Evolutionary conservation across 2,888 invertebrate species (phyloP).

Genomic region (Melanchra persicariae): DNA sequence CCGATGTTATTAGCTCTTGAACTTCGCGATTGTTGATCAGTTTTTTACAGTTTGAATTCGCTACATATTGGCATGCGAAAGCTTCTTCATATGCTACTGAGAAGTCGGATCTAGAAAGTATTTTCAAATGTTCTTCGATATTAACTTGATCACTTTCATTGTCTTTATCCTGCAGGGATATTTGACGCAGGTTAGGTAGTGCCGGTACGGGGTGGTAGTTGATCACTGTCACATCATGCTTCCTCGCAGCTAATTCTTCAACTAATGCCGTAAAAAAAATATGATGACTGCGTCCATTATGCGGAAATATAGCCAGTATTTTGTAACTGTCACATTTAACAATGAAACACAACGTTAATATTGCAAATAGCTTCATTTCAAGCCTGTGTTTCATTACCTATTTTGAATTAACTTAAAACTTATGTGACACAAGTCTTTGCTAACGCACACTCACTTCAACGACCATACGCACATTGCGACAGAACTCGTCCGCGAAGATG

Average conservation of each 20-base stretch:
- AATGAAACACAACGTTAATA: slow-evolving; percentile 37
- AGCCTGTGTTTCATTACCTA: background rate
- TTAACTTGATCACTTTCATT: slow-evolving; percentile 41
- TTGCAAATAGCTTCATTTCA: slow-evolving; percentile 38
- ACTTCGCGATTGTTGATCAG: slow-evolving; percentile 66
- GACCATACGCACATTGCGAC: background rate
- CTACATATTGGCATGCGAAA: slow-evolving; percentile 44
- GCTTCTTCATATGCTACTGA: slow-evolving; percentile 49
- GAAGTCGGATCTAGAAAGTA: slow-evolving; percentile 44
- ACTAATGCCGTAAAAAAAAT: slow-evolving; percentile 60
- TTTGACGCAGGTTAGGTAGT: slow-evolving; percentile 79
- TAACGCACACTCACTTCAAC: background rate
- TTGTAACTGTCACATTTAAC: slow-evolving; percentile 59
- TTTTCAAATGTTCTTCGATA: slow-evolving; percentile 48
- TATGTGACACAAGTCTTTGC: background rate
- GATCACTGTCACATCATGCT: slow-evolving; percentile 77
- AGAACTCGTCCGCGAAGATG: background rate
- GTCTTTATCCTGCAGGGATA: slow-evolving; percentile 66
- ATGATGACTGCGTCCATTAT: slow-evolving; percentile 75
- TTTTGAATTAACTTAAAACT: background rate
- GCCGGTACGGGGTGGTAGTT: slow-evolving; percentile 76
- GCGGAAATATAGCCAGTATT: slow-evolving; percentile 73
- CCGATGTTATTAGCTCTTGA: slow-evolving; percentile 66
- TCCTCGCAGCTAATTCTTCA: slow-evolving; percentile 72
- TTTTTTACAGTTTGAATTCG: slow-evolving; percentile 68